Base-by-base conservation (phyloP, 2,888 invertebrate genomes). In the Drosophila neotestacea region DNA sequence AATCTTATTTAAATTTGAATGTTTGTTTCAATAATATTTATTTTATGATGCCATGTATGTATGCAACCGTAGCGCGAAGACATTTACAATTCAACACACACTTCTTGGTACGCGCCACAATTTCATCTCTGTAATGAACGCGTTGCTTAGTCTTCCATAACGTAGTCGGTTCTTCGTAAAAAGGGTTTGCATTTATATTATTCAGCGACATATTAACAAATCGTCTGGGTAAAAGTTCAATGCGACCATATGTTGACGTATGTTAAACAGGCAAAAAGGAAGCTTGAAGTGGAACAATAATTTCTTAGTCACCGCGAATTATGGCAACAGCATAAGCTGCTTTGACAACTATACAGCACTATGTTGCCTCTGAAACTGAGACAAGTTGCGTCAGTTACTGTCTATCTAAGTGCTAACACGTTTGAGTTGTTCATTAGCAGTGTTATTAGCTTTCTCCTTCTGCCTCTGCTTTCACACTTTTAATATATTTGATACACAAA, bases 111-210 rank as follows among this genome's bases (percentile, higher is more conserved):
- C 47, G 72, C 16, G 70, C 50, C 39, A 74, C 75, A 59, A 78
- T 72, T 63, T 88, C 88, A 63, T 80, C 79, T 36, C 79, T 76
- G 61, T 91, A 91, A 51, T 83, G 91, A 44, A 91, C 91, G 34
- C 90, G 90, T 46, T 90, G 90, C 61, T 91, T 91, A 38, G 82
- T 70, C 68, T 89, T 91, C 90, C 89, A 87, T 61, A 88, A 52
- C 32, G 65, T 79, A 44, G 83, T 79, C 13, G 90, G 90, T 38
- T 81, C 81, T 55, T 80, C 82, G 62, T 79, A 85, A 30, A 66
- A 81, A 6, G 51, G 72, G 44, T 47, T 74, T 32, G 69, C 66
- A 61, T 81, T 80, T 38, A 91, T 60, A 73, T 85, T 86, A 52
- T 83, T 88, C 13, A 91, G 63, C 54, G 91, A 91, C 91, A 91